These are phyloP conservation scores for Ephydatia muelleri DNA, from an alignment of 37 sponge, comb jelly and placozoan genomes.

Conservation along the genomic window DNA sequence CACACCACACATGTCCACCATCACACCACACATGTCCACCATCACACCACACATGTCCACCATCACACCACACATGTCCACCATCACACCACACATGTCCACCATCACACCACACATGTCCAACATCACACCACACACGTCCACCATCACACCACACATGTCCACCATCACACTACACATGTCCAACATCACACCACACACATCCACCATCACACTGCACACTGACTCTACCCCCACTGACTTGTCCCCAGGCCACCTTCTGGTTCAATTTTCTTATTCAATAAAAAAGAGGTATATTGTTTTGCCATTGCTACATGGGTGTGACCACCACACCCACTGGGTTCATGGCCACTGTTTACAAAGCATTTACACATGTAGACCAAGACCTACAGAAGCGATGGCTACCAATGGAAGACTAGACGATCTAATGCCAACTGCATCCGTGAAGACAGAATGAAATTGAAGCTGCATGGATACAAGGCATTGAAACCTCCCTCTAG, in stretches of 20 bases:
- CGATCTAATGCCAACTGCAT: not conserved
- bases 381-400: conserved; percentile 59
- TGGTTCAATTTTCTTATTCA: conserved; percentile 56
- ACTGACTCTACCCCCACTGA: no score
- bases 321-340: not conserved
- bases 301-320: not conserved
- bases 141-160: no score
- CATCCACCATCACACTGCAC: no score
- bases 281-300: conserved; percentile 41
- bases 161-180: no score
- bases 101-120: not conserved
- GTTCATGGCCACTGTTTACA: not conserved
- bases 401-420: conserved; percentile 66
- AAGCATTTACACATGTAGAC: conserved; percentile 47
- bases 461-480: conserved; percentile 59
- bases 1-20: no score
- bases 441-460: conserved; percentile 63
- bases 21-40: no score
- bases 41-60: no score
- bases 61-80: no score
- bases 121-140: no score
- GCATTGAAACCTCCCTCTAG: not conserved
- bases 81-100: no score
- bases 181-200: not conserved
- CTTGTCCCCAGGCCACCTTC: conserved; percentile 48